Evolutionary conservation across 2,113 vertebrate genomes (phyloP), one percentile per base, ranked within the genome.

Genomic region (Montifringilla adamsi): DNA sequence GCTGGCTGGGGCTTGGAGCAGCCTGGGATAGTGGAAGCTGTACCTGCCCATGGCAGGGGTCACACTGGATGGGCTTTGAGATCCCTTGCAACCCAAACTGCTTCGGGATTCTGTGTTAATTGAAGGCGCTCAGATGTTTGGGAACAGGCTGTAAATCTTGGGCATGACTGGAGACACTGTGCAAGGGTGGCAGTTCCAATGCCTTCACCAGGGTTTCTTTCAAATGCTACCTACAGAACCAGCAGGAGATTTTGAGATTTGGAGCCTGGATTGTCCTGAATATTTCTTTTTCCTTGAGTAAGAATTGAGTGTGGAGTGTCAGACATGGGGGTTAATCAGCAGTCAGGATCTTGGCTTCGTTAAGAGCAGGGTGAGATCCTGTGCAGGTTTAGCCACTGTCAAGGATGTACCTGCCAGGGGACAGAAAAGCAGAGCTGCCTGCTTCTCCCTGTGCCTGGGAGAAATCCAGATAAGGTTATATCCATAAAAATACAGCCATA

Each of bases 241-340:
- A 76, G 35, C 10, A n/a, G 49, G 49, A 64, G 23, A 28, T 33
- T n/a, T 49, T 10, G 35, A 24, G 35, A 73, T 73, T 60, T 10
- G 9, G 28, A 26, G 28, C n/a, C 3, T 44, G 35, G 70, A 18
- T 35, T 49, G 23, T 31, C 5, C 1, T 8, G 28, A 31, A 7
- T 49, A 8, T 33, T 75, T 79, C 24, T 46, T 70, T 19, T 79
- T 58, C 17, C 21, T 52, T 50, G 63, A 56, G n/a, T 20, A 64
- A 37, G 35, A 50, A 60, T 13, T 41, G 64, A 41, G n/a, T 3
- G 0, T 17, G 18, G 23, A 31, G 23, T 41, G 24, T 39, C 31
- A 47, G 4, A 9, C 0, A 0, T 26, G 2, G 0, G 15, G 49
- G 13, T 55, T 53, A 27, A 43, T 55, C 44, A 22, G 15, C 13